phyloP scores from a whole-genome alignment of 2,888 invertebrate species.

The Leucozona laternaria region DNA sequence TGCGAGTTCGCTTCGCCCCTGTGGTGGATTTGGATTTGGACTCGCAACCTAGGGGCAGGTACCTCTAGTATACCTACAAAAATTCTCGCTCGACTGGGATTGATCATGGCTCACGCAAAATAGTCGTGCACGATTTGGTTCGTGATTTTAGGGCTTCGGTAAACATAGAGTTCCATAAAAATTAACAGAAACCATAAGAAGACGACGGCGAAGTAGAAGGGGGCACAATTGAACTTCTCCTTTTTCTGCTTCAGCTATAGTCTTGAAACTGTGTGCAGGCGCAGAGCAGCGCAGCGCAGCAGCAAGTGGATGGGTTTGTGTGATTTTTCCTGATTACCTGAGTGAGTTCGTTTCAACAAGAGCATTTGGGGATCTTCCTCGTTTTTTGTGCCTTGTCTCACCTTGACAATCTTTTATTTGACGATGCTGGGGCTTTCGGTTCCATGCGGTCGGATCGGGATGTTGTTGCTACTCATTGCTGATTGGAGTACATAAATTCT shows the following conservation, averaged over 20 bases:
- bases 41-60: slow-evolving; percentile 43
- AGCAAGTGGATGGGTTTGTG: slow-evolving; percentile 62
- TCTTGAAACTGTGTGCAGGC: slow-evolving; percentile 8
- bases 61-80: slow-evolving; percentile 16
- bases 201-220: background rate
- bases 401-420: slow-evolving; percentile 51
- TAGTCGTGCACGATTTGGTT: slow-evolving; percentile 84
- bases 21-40: no score
- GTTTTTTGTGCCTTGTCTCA: slow-evolving; percentile 55
- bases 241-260: background rate
- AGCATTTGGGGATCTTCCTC: slow-evolving; percentile 37
- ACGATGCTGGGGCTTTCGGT: background rate
- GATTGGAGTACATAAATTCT: slow-evolving; percentile 75
- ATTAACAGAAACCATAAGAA: slow-evolving; percentile 73
- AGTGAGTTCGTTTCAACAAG: slow-evolving; percentile 56
- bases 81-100: slow-evolving; percentile 77
- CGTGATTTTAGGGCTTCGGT: slow-evolving; percentile 81
- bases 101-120: slow-evolving; percentile 84
- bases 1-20: background rate
- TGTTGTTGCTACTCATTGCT: slow-evolving; percentile 72
- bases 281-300: slow-evolving; percentile 29
- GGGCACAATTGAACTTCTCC: slow-evolving; percentile 4
- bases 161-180: slow-evolving; percentile 81
- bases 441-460: slow-evolving; percentile 19
- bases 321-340: slow-evolving; percentile 62